phyloP scores from a whole-genome alignment of 2,797 vertebrate genomes.

The Smutsia gigantea region DNA sequence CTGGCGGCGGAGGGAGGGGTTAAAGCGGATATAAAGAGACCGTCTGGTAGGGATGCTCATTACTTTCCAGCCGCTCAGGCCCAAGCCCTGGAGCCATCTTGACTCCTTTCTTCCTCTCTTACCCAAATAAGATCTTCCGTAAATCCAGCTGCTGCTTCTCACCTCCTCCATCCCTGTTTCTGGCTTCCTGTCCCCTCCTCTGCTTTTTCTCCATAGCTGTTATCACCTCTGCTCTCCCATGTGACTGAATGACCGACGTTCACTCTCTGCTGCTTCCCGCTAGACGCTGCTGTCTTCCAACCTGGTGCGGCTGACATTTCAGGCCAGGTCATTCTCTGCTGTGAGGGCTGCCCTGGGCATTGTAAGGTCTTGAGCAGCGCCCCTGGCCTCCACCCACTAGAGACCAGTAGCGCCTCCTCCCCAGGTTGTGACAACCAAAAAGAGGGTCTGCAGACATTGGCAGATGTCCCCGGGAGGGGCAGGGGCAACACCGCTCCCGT shows the following conservation, averaged over 20 bases:
- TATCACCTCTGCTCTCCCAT: accelerated
- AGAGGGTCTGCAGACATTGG: background rate
- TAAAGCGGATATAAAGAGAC: background rate
- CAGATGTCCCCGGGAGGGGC: background rate
- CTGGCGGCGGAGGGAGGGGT: background rate
- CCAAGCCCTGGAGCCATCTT: background rate
- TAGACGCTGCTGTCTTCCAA: background rate
- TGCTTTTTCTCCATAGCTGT: no score
- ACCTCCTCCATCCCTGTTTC: background rate
- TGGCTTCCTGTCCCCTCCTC: accelerated
- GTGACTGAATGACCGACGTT: background rate
- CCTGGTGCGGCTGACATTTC: accelerated
- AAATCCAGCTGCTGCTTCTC: background rate
- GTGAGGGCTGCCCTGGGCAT: accelerated
- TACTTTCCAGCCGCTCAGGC: background rate
- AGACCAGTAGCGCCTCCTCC: no score
- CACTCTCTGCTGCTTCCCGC: background rate
- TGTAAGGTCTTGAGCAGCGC: background rate
- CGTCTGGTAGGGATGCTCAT: accelerated
- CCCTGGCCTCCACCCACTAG: background rate
- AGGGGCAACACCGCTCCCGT: accelerated
- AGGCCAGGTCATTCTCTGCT: background rate
- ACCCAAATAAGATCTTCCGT: background rate
- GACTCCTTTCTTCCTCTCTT: background rate
- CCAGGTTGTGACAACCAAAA: background rate